Base-by-base conservation (phyloP, 1,140 invertebrate genomes). In the Sweltsa coloradensis region DNA sequence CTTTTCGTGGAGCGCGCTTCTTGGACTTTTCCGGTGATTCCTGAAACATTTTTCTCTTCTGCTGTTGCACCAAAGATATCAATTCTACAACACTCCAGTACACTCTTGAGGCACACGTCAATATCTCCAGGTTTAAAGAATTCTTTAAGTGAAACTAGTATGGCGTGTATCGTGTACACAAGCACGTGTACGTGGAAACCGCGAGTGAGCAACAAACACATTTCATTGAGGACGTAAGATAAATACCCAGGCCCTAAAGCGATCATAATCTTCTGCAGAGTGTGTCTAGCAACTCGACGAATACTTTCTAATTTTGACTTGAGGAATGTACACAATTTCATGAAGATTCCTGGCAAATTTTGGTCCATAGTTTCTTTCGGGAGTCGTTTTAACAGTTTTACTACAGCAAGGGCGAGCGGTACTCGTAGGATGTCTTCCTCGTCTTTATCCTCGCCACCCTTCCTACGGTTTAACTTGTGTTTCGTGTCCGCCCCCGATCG, bases 151-250 rank as follows among this genome's bases (percentile, higher is more conserved):
- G 76, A 73, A 40, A 76, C 73, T 11, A 98, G 61, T 2, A 97
- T 71, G 0, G 81, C 73, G 62, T 97, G 87, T 3, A 95, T 74
- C 0, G 93, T 95, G 51, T 79, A 93, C 3, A 83, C 83, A 13
- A 97, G 68, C 0, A 97, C 90, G 57, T 97, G 93, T 16, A 94
- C 76, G 72, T 97, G 92, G 59, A 87, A 97, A 7, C 95, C 95
- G 62, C 81, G 78, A 0, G 78, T 89, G 40, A 97, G 68, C 5
- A 91, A 64, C 13, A 81, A 68, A 34, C 79, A 80, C 57, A 97
- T 74, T 65, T 96, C 90, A 45, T 77, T 75, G 3, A 97, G 61
- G 6, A 97, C 64, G 57, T 80, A 68, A 18, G 75, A 71, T 48
- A 98, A 73, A 62, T 91, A 91, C 14, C 73, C 65, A 0, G 89